These are phyloP conservation scores for Rhingia rostrata DNA, from an alignment of 2,888 invertebrate species.

Conservation along the genomic window DNA sequence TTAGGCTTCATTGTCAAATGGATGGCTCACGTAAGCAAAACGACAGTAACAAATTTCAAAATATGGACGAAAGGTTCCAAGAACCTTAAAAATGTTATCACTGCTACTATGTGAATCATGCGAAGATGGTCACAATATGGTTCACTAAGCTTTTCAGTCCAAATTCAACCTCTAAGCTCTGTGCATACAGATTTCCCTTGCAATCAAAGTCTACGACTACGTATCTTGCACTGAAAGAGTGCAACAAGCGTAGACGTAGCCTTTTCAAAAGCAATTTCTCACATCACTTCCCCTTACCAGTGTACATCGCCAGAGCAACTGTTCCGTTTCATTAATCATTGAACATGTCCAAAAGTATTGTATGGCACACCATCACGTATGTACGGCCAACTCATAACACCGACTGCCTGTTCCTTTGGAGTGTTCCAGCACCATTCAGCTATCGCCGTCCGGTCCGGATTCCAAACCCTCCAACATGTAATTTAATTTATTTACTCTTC, in stretches of 20 bases:
- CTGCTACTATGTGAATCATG: too few species aligned
- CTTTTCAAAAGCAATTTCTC: conserved; percentile 24
- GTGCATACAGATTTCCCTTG: neutral
- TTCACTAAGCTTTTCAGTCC: too few species aligned
- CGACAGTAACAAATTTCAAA: too few species aligned
- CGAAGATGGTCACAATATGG: too few species aligned
- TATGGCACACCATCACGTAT: conserved; percentile 35
- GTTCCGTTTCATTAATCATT: conserved; percentile 58
- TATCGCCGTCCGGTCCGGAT: conserved; percentile 18
- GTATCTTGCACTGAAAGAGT: too few species aligned
- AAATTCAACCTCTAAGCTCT: too few species aligned
- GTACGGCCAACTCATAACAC: neutral
- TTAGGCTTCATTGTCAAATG: too few species aligned
- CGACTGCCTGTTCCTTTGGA: neutral
- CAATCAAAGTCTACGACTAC: neutral
- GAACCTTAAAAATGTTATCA: too few species aligned
- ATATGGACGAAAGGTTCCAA: too few species aligned
- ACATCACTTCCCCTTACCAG: neutral
- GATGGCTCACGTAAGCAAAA: too few species aligned
- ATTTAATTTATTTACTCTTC: conserved; percentile 60
- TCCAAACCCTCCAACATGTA: conserved; percentile 30
- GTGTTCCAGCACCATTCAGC: neutral
- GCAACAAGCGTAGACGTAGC: conserved; percentile 15
- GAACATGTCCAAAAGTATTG: conserved; percentile 60
- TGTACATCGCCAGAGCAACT: conserved; percentile 4